Evolutionary conservation across 1,140 invertebrate genomes (phyloP).

Genomic region (Drosophila orena): DNA sequence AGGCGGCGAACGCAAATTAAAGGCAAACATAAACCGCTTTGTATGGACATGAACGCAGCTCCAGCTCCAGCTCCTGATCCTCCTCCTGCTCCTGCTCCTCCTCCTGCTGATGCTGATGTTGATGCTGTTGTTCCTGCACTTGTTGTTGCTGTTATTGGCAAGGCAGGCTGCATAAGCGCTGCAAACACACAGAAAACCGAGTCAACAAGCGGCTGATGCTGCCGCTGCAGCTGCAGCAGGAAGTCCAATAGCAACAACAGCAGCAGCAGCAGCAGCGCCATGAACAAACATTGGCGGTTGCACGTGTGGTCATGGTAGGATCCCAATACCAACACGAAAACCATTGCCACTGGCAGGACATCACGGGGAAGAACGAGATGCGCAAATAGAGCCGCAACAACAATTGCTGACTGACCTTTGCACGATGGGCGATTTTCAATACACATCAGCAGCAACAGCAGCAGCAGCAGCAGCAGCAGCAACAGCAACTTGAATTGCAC

Average conservation of each 20-base stretch:
- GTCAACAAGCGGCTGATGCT: slow-evolving; percentile 59
- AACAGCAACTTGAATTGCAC: slow-evolving; percentile 18
- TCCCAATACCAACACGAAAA: slow-evolving; percentile 37
- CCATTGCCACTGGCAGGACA: slow-evolving; percentile 35
- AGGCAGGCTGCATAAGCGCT: slow-evolving; percentile 65
- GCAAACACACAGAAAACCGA: slow-evolving; percentile 60
- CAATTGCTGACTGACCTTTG: slow-evolving; percentile 70
- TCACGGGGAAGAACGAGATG: slow-evolving; percentile 40
- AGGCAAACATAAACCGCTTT: slow-evolving; percentile 63
- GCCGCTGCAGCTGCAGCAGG: slow-evolving; percentile 16
- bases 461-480: slow-evolving; percentile 2
- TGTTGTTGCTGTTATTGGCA: slow-evolving; percentile 24
- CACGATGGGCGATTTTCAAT: slow-evolving; percentile 45
- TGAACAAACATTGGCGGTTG: slow-evolving; percentile 52
- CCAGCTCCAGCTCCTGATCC: neutral
- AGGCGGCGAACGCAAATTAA: slow-evolving; percentile 77
- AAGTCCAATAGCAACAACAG: slow-evolving; percentile 20
- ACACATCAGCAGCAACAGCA: slow-evolving; percentile 5
- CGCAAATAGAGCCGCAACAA: slow-evolving; percentile 72
- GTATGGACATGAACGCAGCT: slow-evolving; percentile 16
- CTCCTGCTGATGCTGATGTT: slow-evolving; percentile 10
- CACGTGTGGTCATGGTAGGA: slow-evolving; percentile 38
- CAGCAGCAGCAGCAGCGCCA: slow-evolving; percentile 42
- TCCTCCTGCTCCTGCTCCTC: slow-evolving; percentile 1
- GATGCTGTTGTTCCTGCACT: slow-evolving; percentile 15